phyloP scores from a whole-genome alignment of 2,113 vertebrate species.

The Cromileptes altivelis region DNA sequence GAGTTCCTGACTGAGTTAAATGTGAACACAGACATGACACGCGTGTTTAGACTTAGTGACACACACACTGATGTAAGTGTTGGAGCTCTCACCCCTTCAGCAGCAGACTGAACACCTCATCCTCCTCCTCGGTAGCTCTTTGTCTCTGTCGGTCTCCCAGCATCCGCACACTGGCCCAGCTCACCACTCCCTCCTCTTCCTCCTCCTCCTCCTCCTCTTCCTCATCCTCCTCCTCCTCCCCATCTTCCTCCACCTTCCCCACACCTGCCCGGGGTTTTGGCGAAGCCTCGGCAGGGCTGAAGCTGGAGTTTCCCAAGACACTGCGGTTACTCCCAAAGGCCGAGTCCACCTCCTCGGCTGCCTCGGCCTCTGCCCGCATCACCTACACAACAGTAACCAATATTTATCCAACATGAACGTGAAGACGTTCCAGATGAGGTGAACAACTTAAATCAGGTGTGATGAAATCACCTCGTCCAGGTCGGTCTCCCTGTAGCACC shows the following conservation, averaged over 20 bases:
- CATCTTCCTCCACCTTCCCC: constrained; percentile 21
- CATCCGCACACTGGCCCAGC: constrained; percentile 84
- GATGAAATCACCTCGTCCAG: constrained; percentile 90
- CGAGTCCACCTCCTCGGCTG: constrained; percentile 88
- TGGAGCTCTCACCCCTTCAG: constrained; percentile 74
- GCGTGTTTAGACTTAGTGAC: too few relatives aligned
- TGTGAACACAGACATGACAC: too few relatives aligned
- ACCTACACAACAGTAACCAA: constrained; percentile 48
- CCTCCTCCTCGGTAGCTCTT: constrained; percentile 63
- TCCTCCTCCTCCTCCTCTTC: constrained; percentile 69
- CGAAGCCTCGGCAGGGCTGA: constrained; percentile 52
- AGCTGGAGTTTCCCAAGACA: constrained; percentile 80
- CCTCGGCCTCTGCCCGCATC: constrained; percentile 75
- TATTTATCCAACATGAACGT: neutral
- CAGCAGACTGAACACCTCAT: constrained; percentile 76
- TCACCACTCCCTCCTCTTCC: constrained; percentile 87
- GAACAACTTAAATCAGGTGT: neutral
- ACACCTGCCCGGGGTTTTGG: constrained; percentile 24
- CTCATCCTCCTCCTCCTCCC: constrained; percentile 34
- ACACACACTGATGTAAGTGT: too few relatives aligned
- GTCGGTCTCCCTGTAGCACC: constrained; percentile 95
- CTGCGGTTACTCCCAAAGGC: constrained; percentile 92
- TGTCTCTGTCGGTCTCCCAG: constrained; percentile 80
- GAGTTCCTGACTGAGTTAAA: too few relatives aligned
- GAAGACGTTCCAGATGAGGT: accelerated